A percentile compares a stretch with the other conserved stretches of the same genome.
Conservation (phyloP, 1,140 invertebrate genomes). For the Triops longicaudatus region DNA sequence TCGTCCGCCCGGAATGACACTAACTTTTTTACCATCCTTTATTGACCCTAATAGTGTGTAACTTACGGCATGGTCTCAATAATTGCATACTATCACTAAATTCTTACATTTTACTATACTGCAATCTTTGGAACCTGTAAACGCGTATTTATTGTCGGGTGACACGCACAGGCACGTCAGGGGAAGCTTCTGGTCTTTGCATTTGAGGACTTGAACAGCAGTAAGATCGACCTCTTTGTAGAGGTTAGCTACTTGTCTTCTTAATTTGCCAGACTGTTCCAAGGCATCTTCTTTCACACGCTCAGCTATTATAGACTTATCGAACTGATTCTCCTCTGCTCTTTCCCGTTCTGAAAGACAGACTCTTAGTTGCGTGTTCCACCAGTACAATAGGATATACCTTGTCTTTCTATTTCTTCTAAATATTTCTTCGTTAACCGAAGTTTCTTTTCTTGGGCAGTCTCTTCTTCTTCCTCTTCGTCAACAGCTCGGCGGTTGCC, state of each 20-base stretch:
- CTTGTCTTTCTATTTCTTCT: slow-evolving; percentile 70
- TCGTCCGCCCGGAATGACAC: slow-evolving; percentile 39
- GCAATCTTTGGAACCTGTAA: slow-evolving; percentile 79
- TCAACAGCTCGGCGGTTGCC: slow-evolving; percentile 35
- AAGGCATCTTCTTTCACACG: slow-evolving; percentile 72
- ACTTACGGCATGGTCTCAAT: neutral
- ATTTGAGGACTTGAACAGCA: slow-evolving; percentile 48
- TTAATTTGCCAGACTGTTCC: slow-evolving; percentile 70
- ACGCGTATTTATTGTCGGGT: slow-evolving; percentile 61
- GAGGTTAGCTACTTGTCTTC: slow-evolving; percentile 59
- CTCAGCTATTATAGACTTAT: slow-evolving; percentile 54
- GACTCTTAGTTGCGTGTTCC: neutral
- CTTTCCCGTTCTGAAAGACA: slow-evolving; percentile 53
- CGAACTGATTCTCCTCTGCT: slow-evolving; percentile 54
- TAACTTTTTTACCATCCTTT: slow-evolving; percentile 41
- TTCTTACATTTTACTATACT: slow-evolving; percentile 72
- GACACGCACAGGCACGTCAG: slow-evolving; percentile 76
- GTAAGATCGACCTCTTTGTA: slow-evolving; percentile 46
- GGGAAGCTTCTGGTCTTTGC: slow-evolving; percentile 64
- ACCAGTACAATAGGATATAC: slow-evolving; percentile 35
- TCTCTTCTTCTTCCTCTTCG: slow-evolving; percentile 62
- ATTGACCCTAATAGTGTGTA: slow-evolving; percentile 48
- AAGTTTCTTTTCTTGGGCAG: slow-evolving; percentile 79
- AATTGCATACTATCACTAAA: slow-evolving; percentile 9
- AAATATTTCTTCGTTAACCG: slow-evolving; percentile 81